Evolutionary conservation across 35 echinoderm and acorn worm species (phyloP).

Genomic region (Amphiura filiformis): DNA sequence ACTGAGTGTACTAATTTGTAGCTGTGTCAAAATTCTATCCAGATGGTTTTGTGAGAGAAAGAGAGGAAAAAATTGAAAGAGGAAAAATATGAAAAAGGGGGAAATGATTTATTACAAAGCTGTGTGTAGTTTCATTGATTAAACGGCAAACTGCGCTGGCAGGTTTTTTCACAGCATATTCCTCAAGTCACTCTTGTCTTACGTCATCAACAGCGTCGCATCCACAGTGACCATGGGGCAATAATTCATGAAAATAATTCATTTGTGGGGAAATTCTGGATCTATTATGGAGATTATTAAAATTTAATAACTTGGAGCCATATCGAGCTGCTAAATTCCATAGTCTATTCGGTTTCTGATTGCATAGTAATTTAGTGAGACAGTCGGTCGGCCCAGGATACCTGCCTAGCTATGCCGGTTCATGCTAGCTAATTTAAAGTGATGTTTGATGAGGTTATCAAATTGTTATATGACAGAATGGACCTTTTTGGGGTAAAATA

Average conservation of each 20-base stretch:
- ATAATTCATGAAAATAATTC: neutral
- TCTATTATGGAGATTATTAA: slow-evolving; percentile 6
- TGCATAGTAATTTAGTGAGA: no score
- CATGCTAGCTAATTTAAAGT: no score
- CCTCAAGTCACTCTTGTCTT: no score
- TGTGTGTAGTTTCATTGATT: neutral
- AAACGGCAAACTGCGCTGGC: neutral
- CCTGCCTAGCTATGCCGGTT: no score
- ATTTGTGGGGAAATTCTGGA: neutral
- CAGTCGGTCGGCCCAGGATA: no score
- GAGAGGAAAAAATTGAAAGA: no score
- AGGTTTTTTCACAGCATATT: no score
- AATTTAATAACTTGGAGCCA: neutral
- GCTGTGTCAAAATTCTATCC: neutral
- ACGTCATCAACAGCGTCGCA: no score
- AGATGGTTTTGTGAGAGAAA: neutral
- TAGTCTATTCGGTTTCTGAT: no score
- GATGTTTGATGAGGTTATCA: no score
- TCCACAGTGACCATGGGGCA: neutral
- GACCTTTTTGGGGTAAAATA: no score
- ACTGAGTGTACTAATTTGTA: neutral
- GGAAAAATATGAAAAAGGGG: neutral
- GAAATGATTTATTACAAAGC: neutral
- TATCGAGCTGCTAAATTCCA: neutral
- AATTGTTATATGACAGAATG: no score